Conservation (phyloP, 2,888 invertebrate genomes). For the Lycophotia porphyrea region DNA sequence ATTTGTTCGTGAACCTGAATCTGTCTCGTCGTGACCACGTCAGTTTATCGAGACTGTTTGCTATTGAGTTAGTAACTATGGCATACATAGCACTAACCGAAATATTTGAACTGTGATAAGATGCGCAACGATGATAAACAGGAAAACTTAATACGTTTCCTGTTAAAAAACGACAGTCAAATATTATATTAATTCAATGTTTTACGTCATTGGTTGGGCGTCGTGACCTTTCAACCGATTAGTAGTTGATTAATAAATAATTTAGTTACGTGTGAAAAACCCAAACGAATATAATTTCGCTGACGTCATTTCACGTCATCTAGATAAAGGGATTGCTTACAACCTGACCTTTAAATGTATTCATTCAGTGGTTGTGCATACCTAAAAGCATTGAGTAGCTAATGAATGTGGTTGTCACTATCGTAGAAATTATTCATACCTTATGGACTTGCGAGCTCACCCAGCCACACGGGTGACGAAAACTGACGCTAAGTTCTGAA, state of each 20-base stretch:
- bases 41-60: conserved; percentile 20
- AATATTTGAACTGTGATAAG: conserved; percentile 40
- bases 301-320: neutral
- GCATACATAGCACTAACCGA: conserved; percentile 5
- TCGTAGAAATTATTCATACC: conserved; percentile 34
- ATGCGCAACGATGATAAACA: conserved; percentile 22
- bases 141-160: conserved; percentile 41
- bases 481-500: conserved; percentile 33
- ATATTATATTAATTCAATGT: conserved; percentile 17
- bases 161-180: conserved; percentile 41
- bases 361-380: conserved; percentile 28
- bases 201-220: conserved; percentile 19
- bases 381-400: conserved; percentile 36
- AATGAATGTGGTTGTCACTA: conserved; percentile 45
- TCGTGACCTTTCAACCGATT: conserved; percentile 27
- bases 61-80: conserved; percentile 18
- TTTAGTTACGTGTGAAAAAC: conserved; percentile 10
- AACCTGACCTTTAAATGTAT: conserved; percentile 33
- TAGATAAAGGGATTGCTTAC: neutral
- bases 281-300: neutral
- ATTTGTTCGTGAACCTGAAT: conserved; percentile 14
- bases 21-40: conserved; percentile 6
- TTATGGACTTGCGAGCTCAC: conserved; percentile 38
- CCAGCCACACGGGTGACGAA: conserved; percentile 22
- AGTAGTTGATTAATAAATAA: conserved; percentile 5